A percentile compares a stretch with the other conserved stretches of the same genome.
phyloP scores from a whole-genome alignment of 2,888 invertebrate genomes.

The Acrocyrtus sp. region DNA sequence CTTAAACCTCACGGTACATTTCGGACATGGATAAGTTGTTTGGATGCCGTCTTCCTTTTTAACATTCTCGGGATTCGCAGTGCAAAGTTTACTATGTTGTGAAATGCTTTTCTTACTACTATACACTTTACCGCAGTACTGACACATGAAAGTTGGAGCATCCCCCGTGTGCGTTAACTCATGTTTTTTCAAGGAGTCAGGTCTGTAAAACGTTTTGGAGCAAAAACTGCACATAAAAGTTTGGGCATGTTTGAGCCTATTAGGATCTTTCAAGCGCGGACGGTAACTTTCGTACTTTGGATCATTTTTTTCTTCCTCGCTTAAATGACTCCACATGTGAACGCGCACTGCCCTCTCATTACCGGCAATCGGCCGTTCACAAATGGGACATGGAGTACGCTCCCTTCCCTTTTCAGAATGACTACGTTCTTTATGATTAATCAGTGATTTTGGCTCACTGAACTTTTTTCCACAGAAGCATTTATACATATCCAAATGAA shows the following conservation, averaged over 20 bases:
- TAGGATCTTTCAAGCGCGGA: background rate
- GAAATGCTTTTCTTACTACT: background rate
- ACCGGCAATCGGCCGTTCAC: constrained; percentile 2
- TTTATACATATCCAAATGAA: constrained; percentile 31
- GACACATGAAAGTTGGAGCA: background rate
- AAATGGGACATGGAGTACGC: constrained; percentile 1
- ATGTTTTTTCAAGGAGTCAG: constrained; percentile 6
- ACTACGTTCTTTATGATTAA: constrained; percentile 3
- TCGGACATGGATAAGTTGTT: constrained; percentile 11
- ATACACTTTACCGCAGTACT: constrained; percentile 27
- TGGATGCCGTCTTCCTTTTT: background rate
- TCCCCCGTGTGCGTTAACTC: constrained; percentile 11
- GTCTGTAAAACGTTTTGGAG: constrained; percentile 5
- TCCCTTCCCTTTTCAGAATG: background rate
- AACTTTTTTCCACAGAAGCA: constrained; percentile 29
- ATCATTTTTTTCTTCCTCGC: constrained; percentile 33
- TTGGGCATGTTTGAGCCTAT: background rate
- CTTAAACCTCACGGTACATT: constrained; percentile 12
- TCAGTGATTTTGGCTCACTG: background rate
- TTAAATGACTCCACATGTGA: constrained; percentile 30
- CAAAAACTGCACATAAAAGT: constrained; percentile 19
- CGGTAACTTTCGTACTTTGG: constrained; percentile 12
- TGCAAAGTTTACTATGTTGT: background rate
- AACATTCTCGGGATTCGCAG: background rate
- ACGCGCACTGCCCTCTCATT: background rate